phyloP scores from a whole-genome alignment of 1,140 invertebrate species.

The Globodera ellingtonae region DNA sequence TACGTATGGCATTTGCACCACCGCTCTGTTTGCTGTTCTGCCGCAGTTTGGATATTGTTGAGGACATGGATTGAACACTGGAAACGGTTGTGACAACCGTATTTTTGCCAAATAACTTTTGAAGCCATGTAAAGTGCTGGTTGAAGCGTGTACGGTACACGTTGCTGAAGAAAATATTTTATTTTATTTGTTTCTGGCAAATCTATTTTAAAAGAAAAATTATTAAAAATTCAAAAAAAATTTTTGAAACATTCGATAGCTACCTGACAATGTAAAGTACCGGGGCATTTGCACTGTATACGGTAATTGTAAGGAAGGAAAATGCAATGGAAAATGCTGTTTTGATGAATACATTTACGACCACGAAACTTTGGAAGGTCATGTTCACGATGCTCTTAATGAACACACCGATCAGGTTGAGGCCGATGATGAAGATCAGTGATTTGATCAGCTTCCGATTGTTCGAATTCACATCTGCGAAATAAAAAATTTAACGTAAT shows the following conservation, averaged over 20 bases:
- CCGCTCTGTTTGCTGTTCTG: not conserved
- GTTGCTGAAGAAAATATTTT: not conserved
- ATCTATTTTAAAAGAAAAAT: too few species aligned
- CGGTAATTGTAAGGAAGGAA: not conserved
- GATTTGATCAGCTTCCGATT: not conserved
- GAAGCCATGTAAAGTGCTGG: not conserved
- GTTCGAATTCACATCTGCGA: not conserved
- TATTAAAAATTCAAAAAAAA: not conserved
- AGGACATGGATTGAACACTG: not conserved
- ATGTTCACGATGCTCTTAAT: not conserved
- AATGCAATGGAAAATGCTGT: not conserved
- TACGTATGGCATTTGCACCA: not conserved
- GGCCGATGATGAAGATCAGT: not conserved
- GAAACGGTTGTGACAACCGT: not conserved
- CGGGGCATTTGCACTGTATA: slow-evolving; percentile 1
- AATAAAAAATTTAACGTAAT: not conserved
- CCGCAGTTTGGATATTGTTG: not conserved
- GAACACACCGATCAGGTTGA: slow-evolving; percentile 4
- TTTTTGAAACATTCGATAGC: too few species aligned
- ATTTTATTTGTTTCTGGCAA: too few species aligned
- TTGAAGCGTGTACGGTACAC: not conserved
- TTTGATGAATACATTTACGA: not conserved
- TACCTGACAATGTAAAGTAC: slow-evolving; percentile 4
- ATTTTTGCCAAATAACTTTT: not conserved
- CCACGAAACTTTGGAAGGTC: not conserved